Base-by-base conservation (phyloP, 2,797 vertebrate genomes). In the Catostomus latipinnis region DNA sequence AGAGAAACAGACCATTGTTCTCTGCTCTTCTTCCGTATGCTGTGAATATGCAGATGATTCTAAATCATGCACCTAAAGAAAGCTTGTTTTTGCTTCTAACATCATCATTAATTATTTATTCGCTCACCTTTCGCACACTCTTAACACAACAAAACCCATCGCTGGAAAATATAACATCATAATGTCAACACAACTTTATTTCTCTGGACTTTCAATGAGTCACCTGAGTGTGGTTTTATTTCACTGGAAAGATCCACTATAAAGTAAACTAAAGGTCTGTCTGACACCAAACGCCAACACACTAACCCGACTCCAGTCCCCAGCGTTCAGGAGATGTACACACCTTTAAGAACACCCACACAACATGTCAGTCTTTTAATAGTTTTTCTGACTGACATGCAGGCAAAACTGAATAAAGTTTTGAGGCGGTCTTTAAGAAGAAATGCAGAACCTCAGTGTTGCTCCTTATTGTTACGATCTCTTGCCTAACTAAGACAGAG, bases 281-380 rank as follows among this genome's bases (percentile, higher is more conserved):
- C 79, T 83, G 68, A 75, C 81, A 83, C 74, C 50, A 78, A 70
- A 78, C 74, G 71, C 79, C 72, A 81, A 81, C 73, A 62, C 70
- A 58, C 70, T 45, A 67, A 73, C 58, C 14, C 34, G 14, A 54
- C 46, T 73, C 34, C 34, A 34, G 34, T 34, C 69, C 48, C 9
- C 53, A 68, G 7, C 48, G 45, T 53, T 43, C 12, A 65, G n/a
- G 6, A 46, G 68, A 72, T 65, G 43, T 14, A 72, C 52, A 79
- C 60, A 73, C 70, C 43, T 66, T 72, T 79, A 18, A 11, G 34
- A 71, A 70, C 76, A 63, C 76, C 68, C 76, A 71, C 76, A 78
- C 76, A 62, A 45, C 8, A 1, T 54, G 6, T 69, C 48, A 60
- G 46, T 1, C 58, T 48, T n/a, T 56, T 71, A 71, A 71, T 71